Evolutionary conservation across 2,888 invertebrate genomes (phyloP).

Genomic region (Coelinius sp.): DNA sequence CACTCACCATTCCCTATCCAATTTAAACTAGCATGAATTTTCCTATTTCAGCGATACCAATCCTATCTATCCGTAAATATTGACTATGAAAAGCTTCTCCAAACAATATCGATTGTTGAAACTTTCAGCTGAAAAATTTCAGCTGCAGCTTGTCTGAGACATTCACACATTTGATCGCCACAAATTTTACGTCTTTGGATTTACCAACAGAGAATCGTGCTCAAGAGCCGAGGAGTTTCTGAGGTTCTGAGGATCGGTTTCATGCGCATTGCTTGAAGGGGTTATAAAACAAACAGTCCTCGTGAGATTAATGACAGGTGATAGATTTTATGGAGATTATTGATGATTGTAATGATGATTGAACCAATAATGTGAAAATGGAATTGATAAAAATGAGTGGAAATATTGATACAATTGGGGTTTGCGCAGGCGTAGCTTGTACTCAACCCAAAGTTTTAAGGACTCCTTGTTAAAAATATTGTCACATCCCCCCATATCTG

Average conservation of each 20-base stretch:
- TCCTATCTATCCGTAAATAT: not conserved
- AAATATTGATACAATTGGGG: too few species aligned
- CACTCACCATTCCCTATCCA: not conserved
- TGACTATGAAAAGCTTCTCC: not conserved
- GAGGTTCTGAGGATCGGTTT: not conserved
- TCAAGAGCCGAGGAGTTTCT: not conserved
- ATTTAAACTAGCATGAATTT: not conserved
- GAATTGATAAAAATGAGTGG: too few species aligned
- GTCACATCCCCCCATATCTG: not conserved
- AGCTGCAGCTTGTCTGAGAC: not conserved
- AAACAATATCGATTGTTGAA: not conserved
- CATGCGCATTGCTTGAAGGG: not conserved
- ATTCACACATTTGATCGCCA: not conserved
- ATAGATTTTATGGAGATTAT: not conserved
- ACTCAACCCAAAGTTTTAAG: not conserved
- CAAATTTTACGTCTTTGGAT: not conserved
- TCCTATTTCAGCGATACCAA: not conserved
- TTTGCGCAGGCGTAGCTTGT: too few species aligned
- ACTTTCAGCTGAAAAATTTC: not conserved
- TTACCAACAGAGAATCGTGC: not conserved
- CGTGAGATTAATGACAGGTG: not conserved
- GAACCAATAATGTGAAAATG: not conserved
- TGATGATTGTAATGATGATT: not conserved
- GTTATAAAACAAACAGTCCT: not conserved
- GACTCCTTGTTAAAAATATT: not conserved